phyloP scores from a whole-genome alignment of 2,113 vertebrate species.

The Mirza zaza region DNA sequence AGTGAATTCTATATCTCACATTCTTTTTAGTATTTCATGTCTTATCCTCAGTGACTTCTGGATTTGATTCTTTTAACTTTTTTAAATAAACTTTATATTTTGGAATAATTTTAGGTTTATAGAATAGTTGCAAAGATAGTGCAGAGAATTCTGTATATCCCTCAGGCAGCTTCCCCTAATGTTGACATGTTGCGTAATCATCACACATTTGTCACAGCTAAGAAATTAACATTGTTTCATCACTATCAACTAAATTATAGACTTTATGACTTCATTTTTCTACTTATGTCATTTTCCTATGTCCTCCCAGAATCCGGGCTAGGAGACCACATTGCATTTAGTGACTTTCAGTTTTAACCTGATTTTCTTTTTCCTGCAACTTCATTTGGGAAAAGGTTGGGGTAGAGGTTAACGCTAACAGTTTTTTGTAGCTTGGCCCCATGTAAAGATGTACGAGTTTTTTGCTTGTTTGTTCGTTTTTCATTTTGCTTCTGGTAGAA shows the following conservation, averaged over 20 bases:
- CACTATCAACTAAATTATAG: background rate
- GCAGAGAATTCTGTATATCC: background rate
- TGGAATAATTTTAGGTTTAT: background rate
- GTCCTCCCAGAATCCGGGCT: background rate
- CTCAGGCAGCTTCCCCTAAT: background rate
- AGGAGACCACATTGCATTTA: background rate
- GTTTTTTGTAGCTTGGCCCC: background rate
- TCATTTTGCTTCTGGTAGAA: background rate
- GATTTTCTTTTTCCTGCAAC: background rate
- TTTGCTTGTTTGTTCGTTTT: background rate
- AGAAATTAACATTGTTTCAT: background rate
- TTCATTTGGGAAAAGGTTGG: background rate
- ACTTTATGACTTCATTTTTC: background rate
- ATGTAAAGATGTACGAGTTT: background rate
- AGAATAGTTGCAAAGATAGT: background rate
- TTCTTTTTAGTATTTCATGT: background rate
- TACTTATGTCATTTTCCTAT: background rate
- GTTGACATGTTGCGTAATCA: background rate
- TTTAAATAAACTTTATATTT: slow-evolving; percentile 3
- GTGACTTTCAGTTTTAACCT: background rate
- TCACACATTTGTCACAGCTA: background rate
- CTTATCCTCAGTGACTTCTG: background rate
- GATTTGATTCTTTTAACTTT: background rate
- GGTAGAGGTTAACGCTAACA: background rate
- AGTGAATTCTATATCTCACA: background rate